These are phyloP conservation scores for Danio choprae DNA, from an alignment of 2,797 vertebrate genomes.

Conservation along the genomic window DNA sequence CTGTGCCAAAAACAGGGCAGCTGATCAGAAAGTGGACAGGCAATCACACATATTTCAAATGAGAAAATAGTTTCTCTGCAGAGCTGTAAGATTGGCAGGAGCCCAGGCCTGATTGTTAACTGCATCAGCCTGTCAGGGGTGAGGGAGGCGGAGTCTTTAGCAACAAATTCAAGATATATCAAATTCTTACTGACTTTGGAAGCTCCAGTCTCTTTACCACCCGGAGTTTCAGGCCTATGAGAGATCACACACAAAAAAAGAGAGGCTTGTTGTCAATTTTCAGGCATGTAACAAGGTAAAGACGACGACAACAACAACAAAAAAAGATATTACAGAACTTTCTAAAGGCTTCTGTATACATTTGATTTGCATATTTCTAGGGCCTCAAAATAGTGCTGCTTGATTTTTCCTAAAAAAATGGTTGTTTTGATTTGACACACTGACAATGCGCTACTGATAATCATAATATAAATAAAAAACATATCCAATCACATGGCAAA, in stretches of 20 bases:
- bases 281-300: not conserved
- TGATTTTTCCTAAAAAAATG: too few relatives aligned
- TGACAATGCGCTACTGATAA: too few relatives aligned
- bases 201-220: slow-evolving; percentile 99
- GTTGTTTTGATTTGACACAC: too few relatives aligned
- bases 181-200: slow-evolving; percentile 99
- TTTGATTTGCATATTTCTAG: too few relatives aligned
- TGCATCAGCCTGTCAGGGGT: slow-evolving; percentile 84
- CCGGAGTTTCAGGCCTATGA: slow-evolving; percentile 87
- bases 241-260: not conserved
- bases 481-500: too few relatives aligned
- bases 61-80: slow-evolving; percentile 49
- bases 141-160: slow-evolving; percentile 88
- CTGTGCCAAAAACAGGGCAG: slow-evolving; percentile 51
- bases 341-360: too few relatives aligned
- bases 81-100: slow-evolving; percentile 50
- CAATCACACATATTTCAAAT: slow-evolving; percentile 63
- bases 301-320: not conserved
- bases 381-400: too few relatives aligned
- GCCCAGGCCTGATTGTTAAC: slow-evolving; percentile 78
- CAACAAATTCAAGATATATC: slow-evolving; percentile 86
- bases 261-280: not conserved
- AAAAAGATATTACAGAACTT: too few relatives aligned
- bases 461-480: too few relatives aligned
- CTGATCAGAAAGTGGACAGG: slow-evolving; percentile 51